Evolutionary conservation across 2,113 vertebrate genomes (phyloP).

Genomic region (Oryzias woworae): DNA sequence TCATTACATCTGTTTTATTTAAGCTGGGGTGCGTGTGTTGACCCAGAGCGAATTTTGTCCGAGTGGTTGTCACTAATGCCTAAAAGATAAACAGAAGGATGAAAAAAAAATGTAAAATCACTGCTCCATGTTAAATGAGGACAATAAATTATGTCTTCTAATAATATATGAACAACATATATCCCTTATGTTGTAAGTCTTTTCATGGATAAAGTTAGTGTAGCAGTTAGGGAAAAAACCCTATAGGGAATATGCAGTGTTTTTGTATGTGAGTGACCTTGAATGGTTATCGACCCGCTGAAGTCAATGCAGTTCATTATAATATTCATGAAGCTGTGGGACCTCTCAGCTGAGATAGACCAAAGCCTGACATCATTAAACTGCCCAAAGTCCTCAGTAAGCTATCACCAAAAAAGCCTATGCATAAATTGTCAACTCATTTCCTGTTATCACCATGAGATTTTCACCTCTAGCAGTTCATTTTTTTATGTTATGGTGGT

Average conservation of each 20-base stretch:
- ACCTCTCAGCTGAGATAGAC: slow-evolving; percentile 29
- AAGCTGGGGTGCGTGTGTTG: slow-evolving; percentile 30
- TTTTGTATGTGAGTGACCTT: slow-evolving; percentile 14
- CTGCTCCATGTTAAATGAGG: too few species aligned
- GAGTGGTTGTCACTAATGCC: not conserved
- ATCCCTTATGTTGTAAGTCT: not conserved
- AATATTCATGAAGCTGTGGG: slow-evolving; percentile 61
- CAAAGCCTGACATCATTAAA: slow-evolving; percentile 36
- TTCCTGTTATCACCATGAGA: not conserved
- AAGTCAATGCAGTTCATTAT: slow-evolving; percentile 42
- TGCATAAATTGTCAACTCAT: not conserved
- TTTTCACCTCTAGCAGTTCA: not conserved
- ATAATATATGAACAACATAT: not conserved
- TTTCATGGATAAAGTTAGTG: not conserved
- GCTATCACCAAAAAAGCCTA: not conserved
- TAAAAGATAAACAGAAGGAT: not conserved
- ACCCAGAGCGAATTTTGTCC: slow-evolving; percentile 28
- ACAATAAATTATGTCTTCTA: too few species aligned
- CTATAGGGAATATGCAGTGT: too few species aligned
- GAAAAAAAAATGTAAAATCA: slow-evolving; percentile 7
- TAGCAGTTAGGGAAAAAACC: too few species aligned
- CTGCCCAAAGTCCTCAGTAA: slow-evolving; percentile 24
- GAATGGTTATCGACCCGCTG: slow-evolving; percentile 27
- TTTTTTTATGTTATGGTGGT: not conserved
- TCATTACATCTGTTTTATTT: slow-evolving; percentile 60